Evolutionary conservation across 2,113 vertebrate genomes (phyloP).

Genomic region (Malurus melanocephalus): DNA sequence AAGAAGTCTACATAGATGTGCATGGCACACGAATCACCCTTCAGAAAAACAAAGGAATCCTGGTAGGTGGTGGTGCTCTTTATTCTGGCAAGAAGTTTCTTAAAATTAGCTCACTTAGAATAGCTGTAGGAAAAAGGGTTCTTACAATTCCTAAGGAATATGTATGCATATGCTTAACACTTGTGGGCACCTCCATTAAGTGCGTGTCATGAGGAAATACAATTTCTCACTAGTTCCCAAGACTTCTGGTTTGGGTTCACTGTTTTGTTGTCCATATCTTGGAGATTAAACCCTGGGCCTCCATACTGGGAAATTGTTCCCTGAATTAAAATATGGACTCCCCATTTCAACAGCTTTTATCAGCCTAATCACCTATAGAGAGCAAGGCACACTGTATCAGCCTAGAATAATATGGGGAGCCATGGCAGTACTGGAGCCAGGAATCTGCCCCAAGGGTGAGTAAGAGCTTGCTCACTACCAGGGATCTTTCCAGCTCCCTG

Average conservation of each 20-base stretch:
- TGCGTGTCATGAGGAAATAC: neutral
- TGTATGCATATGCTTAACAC: neutral
- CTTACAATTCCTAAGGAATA: neutral
- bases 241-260: neutral
- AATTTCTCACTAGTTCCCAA: neutral
- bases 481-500: neutral
- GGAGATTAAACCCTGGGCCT: neutral
- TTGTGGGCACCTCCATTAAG: neutral
- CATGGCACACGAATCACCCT: slow-evolving; percentile 76
- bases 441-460: neutral
- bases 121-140: neutral
- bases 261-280: neutral
- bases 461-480: neutral
- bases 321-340: neutral
- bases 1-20: slow-evolving; percentile 78
- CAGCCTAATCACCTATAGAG: neutral
- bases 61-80: slow-evolving; percentile 68
- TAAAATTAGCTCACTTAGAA: neutral
- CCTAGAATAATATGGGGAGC: neutral
- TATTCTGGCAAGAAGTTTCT: neutral
- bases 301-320: neutral
- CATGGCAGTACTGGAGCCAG: neutral
- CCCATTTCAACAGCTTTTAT: neutral
- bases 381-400: neutral
- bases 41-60: slow-evolving; percentile 76